Evolutionary conservation across 1,140 invertebrate genomes (phyloP), one percentile per base, ranked within the genome.

Genomic region (Dolichoris vasculosae): DNA sequence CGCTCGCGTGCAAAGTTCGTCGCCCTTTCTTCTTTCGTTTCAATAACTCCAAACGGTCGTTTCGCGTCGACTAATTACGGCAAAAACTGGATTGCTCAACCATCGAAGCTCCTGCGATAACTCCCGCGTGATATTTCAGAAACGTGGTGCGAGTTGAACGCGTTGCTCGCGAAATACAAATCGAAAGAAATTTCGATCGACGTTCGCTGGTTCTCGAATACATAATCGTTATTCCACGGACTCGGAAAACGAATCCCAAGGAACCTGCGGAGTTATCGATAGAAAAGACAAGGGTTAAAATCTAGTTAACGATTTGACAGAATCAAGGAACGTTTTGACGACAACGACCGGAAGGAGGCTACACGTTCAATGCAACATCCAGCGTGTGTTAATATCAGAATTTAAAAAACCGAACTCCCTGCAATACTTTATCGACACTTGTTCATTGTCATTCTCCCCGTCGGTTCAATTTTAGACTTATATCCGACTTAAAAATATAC

Each of bases 401-500:
- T 82, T 75, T 40, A 30, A 55, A 75, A 82, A 75, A 51, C n/a
- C 30, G 13, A 51, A 48, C n/a, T 38, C 40, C 40, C 40, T 13
- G 13, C 71, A n/a, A 35, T 20, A 51, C 79, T 81, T 17, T 51
- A 73, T 75, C 35, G 32, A n/a, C 81, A 15, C 17, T 38, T 35
- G 75, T 20, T 71, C 76, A 84, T 84, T 84, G 63, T 63, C 30
- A 84, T 84, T 84, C 75, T 1, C 63, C 23, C 43, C 20, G 75
- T 71, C 7, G 38, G n/a, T 82, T 82, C 64, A 79, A 84, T 84
- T 84, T 79, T 84, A 67, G 83, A 55, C 83, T 84, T 69, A 82
- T 84, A 79, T 79, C 83, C 83, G 83, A 55, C 35, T 78, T 48
- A 79, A 79, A 84, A 84, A 77, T 83, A 67, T 83, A 64, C 30